Evolutionary conservation across 2,797 vertebrate species (phyloP), one percentile per base, ranked within the genome.

Genomic region (Tympanoctomys barrerae): DNA sequence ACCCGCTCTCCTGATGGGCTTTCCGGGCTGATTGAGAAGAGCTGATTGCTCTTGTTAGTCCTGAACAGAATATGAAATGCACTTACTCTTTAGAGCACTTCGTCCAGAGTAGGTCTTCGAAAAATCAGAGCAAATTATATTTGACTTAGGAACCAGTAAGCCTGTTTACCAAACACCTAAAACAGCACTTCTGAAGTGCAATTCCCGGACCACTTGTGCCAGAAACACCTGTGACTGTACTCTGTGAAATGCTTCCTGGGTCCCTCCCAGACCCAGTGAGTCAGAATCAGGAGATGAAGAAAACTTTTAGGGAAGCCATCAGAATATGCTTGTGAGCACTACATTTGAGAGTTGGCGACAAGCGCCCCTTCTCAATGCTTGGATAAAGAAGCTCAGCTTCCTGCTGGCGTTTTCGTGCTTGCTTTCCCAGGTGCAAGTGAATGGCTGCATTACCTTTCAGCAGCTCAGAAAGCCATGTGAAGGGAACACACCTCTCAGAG

Each of bases 121-220:
- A 90, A 97, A 96, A 94, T 82, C 94, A 96, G 90, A 91, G 66
- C n/a, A 97, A 93, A 96, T 94, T 71, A 42, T 73, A 71, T 21
- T 87, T 16, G 18, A 13, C 78, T 97, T 82, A 52, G 71, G 22
- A 78, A 83, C 2, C 6, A 6, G 10, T 21, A n/a, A 36, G 33
- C 49, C 49, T 96, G 61, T 95, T 96, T 96, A 85, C 68, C 57
- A 62, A 96, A 90, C 28, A 90, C 42, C 61, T n/a, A 62, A 73
- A 52, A 42, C n/a, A 4, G 0, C 68, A 28, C 89, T 93, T 89
- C 49, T 39, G 59, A 89, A 89, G 16, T 26, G 28, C 39, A 42
- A 78, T 71, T 89, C 71, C 19, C 42, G 39, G 28, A 64, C 39
- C 54, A 68, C 64, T 26, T 80, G 59, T 33, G 24, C 75, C 54